Evolutionary conservation across 2,797 vertebrate species (phyloP).

Genomic region (Lagocephalus sceleratus): DNA sequence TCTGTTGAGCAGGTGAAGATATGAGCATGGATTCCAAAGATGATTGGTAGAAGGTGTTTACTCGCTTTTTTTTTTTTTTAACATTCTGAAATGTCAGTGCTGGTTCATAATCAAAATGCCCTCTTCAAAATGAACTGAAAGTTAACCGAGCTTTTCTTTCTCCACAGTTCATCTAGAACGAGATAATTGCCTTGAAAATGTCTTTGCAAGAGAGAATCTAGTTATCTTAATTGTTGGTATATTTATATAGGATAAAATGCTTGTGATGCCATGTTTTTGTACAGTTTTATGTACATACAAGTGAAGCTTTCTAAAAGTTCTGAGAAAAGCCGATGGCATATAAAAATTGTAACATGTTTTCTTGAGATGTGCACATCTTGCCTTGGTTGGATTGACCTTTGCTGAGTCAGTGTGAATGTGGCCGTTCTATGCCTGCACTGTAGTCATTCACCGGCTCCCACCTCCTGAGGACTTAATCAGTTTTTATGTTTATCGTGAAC

Average conservation of each 20-base stretch:
- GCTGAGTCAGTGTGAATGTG: conserved; percentile 93
- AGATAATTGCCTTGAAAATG: conserved; percentile 83
- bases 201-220: conserved; percentile 82
- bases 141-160: conserved; percentile 69
- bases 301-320: conserved; percentile 98
- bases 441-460: conserved; percentile 84
- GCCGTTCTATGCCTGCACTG: conserved; percentile 89
- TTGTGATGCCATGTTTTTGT: conserved; percentile 99
- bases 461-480: conserved; percentile 79
- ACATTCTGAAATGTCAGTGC: conserved; percentile 72
- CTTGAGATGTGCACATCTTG: conserved; percentile 89
- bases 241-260: conserved; percentile 93
- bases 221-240: conserved; percentile 92
- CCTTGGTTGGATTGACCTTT: conserved; percentile 88
- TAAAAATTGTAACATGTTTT: conserved; percentile 91
- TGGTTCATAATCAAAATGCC: conserved; percentile 65
- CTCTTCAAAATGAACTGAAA: conserved; percentile 62
- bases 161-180: conserved; percentile 72
- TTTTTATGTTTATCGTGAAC: conserved; percentile 83
- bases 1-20: conserved; percentile 67
- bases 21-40: conserved; percentile 85
- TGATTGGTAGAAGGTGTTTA: conserved; percentile 83
- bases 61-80: conserved; percentile 57
- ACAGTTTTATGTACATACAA: conserved; percentile 99
- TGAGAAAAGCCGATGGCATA: conserved; percentile 90